Percentiles rank a stretch among this genome's conserved stretches.
phyloP scores from a whole-genome alignment of 2,888 invertebrate genomes.

The Tetragonisca angustula region DNA sequence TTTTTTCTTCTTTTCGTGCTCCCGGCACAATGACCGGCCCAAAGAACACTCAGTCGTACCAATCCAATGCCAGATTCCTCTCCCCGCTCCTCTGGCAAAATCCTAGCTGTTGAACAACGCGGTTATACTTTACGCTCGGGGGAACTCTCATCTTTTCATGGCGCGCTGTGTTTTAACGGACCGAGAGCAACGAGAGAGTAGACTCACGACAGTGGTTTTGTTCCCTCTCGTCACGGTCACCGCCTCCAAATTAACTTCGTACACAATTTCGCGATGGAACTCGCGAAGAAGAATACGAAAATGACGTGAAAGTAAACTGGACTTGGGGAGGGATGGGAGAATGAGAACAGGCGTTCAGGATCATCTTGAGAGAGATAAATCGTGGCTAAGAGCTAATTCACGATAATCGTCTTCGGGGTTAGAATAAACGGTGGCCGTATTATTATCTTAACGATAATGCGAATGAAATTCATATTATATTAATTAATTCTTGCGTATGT shows the following conservation, averaged over 20 bases:
- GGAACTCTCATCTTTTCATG: constrained; percentile 13
- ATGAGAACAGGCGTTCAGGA: not conserved
- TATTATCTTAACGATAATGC: too few species aligned
- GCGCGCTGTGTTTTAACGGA: constrained; percentile 10
- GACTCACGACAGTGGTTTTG: not conserved
- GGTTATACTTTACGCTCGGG: constrained; percentile 20
- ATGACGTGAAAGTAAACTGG: constrained; percentile 4
- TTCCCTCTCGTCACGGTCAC: constrained; percentile 10
- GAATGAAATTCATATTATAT: too few species aligned
- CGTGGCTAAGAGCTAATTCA: too few species aligned
- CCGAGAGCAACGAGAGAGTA: not conserved
- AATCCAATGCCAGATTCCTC: not conserved
- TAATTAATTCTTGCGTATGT: too few species aligned
- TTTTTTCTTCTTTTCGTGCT: too few species aligned
- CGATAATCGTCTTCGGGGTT: too few species aligned
- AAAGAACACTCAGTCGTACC: constrained; percentile 18
- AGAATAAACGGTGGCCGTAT: too few species aligned
- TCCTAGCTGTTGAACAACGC: constrained; percentile 3
- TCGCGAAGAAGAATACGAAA: not conserved
- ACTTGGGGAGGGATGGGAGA: not conserved
- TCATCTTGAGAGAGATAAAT: not conserved
- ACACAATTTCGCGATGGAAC: not conserved
- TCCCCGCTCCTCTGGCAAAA: not conserved
- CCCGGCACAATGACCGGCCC: constrained; percentile 11
- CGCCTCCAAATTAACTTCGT: not conserved